Evolutionary conservation across 2,797 vertebrate genomes (phyloP), one percentile per base, ranked within the genome.

Genomic region (Gadopsis marmoratus): DNA sequence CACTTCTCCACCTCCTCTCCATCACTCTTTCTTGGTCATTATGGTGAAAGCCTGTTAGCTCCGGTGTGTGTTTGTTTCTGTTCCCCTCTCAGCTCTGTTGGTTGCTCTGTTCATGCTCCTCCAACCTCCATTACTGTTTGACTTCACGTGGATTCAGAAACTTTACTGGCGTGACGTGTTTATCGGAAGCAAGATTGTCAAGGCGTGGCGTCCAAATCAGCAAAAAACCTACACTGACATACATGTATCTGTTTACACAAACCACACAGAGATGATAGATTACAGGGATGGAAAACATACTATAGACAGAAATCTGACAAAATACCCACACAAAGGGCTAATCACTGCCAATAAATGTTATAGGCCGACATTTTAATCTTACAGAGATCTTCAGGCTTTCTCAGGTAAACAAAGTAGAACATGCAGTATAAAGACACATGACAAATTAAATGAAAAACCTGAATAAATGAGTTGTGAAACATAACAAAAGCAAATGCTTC

Each of bases 21-120:
- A 10, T 62, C 78, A 59, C 74, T 73, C 56, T 73, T 69, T 87
- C 82, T 85, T 68, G 76, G 79, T 87, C 54, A 88, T 86, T 84
- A 14, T 33, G 62, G 64, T 71, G 63, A 93, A 94, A 93, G 89
- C 91, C 92, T 89, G 89, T 94, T 93, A 93, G 90, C 90, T 90
- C 76, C 83, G 76, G 72, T 89, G 89, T 84, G 88, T 79, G 84
- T 82, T 37, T 84, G 74, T 88, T 75, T 79, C 70, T 41, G 62
- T 29, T 71, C 66, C 72, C 69, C 73, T 76, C 81, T 76, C 82
- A 47, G 70, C 74, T 79, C 76, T 47, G 54, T 79, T 50, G 31
- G 59, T 82, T 66, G 77, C 86, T 83, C 78, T 68, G 85, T 83
- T 85, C 81, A 53, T 81, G 62, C 26, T 26, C 26, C 26, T 26